Evolutionary conservation across 1,140 invertebrate species (phyloP).

Genomic region (Cotesia chilonis): DNA sequence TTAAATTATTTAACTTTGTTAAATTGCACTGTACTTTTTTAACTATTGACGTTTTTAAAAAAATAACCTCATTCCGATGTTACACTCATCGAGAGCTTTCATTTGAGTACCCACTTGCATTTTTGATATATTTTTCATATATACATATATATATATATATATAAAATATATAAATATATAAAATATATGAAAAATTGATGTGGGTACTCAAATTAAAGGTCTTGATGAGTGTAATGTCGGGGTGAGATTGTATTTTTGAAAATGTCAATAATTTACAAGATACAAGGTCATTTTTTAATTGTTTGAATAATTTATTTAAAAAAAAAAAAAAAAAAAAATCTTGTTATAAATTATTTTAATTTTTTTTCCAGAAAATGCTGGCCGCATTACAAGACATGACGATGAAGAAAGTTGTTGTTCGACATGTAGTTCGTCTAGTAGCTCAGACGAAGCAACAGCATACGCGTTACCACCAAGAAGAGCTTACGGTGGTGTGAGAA

Average conservation of each 20-base stretch:
- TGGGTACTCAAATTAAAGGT: no score
- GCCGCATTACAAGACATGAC: constrained; percentile 64
- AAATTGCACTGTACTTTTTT: neutral
- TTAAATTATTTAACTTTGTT: constrained; percentile 1
- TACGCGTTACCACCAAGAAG: constrained; percentile 81
- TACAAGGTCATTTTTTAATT: neutral
- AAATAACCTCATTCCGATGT: no score
- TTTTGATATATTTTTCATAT: no score
- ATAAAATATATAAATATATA: no score
- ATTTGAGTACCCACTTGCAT: no score
- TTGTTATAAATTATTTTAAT: constrained; percentile 7
- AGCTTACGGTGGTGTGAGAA: constrained; percentile 85
- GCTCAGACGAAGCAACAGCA: constrained; percentile 83
- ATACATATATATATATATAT: no score
- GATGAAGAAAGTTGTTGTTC: constrained; percentile 83
- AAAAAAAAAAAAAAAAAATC: neutral
- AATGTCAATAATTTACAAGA: no score
- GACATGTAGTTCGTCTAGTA: constrained; percentile 85
- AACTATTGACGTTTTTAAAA: neutral
- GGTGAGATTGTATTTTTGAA: no score
- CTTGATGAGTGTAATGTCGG: no score
- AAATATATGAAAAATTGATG: no score
- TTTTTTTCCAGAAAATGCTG: constrained; percentile 43
- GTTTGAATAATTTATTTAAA: neutral
- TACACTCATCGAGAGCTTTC: no score